These are phyloP conservation scores for Phyllopteryx taeniolatus DNA, from an alignment of 2,113 vertebrate species.

Conservation along the genomic window DNA sequence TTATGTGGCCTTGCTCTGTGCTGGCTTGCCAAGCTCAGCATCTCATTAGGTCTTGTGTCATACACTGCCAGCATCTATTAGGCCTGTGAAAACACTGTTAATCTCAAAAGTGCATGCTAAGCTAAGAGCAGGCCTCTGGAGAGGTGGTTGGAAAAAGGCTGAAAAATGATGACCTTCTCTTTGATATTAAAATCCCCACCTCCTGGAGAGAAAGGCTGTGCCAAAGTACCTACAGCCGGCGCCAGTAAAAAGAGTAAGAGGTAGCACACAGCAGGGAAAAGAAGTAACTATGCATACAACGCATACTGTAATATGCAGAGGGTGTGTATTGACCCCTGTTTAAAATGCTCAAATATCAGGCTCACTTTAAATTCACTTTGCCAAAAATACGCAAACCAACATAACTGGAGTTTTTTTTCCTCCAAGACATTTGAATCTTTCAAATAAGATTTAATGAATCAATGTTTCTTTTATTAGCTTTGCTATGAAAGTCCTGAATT, in stretches of 20 bases:
- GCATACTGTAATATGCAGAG: not conserved
- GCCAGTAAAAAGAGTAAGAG: conserved; percentile 18
- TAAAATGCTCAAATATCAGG: not conserved
- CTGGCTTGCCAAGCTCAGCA: conserved; percentile 41
- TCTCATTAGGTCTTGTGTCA: conserved; percentile 55
- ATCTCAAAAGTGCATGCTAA: conserved; percentile 35
- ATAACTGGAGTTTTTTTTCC: not conserved
- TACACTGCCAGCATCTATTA: conserved; percentile 52
- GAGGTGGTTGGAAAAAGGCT: conserved; percentile 32
- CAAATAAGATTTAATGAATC: conserved; percentile 27
- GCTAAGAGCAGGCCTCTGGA: conserved; percentile 46
- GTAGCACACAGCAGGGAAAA: conserved; percentile 1
- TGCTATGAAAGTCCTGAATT: conserved; percentile 29
- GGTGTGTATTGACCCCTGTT: not conserved
- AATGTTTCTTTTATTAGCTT: conserved; percentile 55
- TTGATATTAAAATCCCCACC: conserved; percentile 33
- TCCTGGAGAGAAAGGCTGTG: conserved; percentile 29
- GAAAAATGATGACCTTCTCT: conserved; percentile 32
- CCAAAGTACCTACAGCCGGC: conserved; percentile 29
- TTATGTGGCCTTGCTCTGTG: conserved; percentile 48
- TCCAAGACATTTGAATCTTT: conserved; percentile 39
- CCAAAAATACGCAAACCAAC: not conserved
- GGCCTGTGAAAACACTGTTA: conserved; percentile 46
- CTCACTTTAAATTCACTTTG: not conserved
- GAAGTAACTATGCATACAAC: not conserved